A percentile compares a stretch with the other conserved stretches of the same genome.
Conservation (phyloP, 2,888 invertebrate genomes). For the Mylabris sibirica region DNA sequence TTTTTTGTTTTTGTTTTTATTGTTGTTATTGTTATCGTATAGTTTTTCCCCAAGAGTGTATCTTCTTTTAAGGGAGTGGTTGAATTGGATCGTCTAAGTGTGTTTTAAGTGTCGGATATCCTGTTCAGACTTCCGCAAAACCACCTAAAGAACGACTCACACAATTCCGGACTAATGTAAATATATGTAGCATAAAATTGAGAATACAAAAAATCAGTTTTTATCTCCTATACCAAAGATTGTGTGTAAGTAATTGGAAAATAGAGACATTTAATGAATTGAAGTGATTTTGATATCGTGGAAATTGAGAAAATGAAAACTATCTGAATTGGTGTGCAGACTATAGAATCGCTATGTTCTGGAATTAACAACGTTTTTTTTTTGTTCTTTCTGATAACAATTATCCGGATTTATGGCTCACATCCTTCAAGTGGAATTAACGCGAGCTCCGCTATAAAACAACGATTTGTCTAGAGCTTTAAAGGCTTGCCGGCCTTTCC, state of each 20-base stretch:
- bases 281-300: constrained; percentile 35
- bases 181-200: constrained; percentile 12
- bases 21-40: background rate
- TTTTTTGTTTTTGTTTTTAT: background rate
- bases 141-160: constrained; percentile 9
- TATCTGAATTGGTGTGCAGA: constrained; percentile 34
- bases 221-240: constrained; percentile 30
- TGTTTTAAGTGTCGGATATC: constrained; percentile 35
- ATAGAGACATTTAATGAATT: constrained; percentile 45
- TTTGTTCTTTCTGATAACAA: constrained; percentile 57
- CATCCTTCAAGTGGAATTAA: constrained; percentile 60
- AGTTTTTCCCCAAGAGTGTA: background rate
- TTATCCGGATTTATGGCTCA: constrained; percentile 58
- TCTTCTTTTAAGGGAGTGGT: constrained; percentile 13
- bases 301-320: constrained; percentile 32
- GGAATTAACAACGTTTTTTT: constrained; percentile 51
- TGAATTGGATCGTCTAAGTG: constrained; percentile 30
- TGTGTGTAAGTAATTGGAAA: constrained; percentile 44
- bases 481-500: constrained; percentile 45
- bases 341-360: constrained; percentile 37
- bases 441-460: constrained; percentile 57
- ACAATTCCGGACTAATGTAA: constrained; percentile 7
- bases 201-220: background rate
- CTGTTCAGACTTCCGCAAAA: constrained; percentile 13
- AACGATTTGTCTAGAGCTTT: constrained; percentile 57